Percentiles rank a stretch among this genome's conserved stretches.
phyloP scores from a whole-genome alignment of 1,140 invertebrate species.

The Saxidomus purpurata region DNA sequence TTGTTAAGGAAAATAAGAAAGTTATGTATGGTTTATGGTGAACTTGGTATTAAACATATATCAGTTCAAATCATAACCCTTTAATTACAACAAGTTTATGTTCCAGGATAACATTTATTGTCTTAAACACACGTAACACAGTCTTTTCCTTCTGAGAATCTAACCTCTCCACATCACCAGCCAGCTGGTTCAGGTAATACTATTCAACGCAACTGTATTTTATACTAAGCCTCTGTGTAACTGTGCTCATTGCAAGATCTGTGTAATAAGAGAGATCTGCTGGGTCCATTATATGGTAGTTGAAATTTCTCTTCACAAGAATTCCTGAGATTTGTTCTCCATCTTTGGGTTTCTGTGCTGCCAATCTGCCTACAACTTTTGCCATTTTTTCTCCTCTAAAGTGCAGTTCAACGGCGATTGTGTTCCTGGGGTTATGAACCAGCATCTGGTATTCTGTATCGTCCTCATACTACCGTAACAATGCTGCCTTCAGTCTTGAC shows the following conservation, averaged over 20 bases:
- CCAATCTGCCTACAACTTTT: conserved; percentile 97
- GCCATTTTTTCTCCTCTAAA: conserved; percentile 99
- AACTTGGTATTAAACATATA: too few relatives aligned
- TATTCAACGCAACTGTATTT: conserved; percentile 93
- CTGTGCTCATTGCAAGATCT: conserved; percentile 96
- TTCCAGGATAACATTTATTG: conserved; percentile 93
- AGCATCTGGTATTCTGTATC: conserved; percentile 95
- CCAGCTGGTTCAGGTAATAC: conserved; percentile 93
- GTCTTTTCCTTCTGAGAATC: conserved; percentile 91
- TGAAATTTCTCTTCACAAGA: conserved; percentile 99
- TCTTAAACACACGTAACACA: conserved; percentile 90
- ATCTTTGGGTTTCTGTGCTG: conserved; percentile 93
- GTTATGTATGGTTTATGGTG: too few relatives aligned
- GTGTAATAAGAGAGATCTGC: conserved; percentile 98
- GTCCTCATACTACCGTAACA: conserved; percentile 98
- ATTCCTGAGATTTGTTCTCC: conserved; percentile 95
- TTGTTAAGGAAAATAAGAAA: too few relatives aligned
- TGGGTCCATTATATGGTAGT: conserved; percentile 97
- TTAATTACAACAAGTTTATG: conserved; percentile 94
- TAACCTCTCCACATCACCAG: conserved; percentile 92
- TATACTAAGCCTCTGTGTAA: conserved; percentile 95
- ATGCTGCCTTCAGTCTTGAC: conserved; percentile 96
- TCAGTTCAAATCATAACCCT: too few relatives aligned
- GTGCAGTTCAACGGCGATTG: conserved; percentile 96
- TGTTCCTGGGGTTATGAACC: conserved; percentile 98